Conservation (phyloP, 1,140 invertebrate genomes). For the Oncopeltus fasciatus region DNA sequence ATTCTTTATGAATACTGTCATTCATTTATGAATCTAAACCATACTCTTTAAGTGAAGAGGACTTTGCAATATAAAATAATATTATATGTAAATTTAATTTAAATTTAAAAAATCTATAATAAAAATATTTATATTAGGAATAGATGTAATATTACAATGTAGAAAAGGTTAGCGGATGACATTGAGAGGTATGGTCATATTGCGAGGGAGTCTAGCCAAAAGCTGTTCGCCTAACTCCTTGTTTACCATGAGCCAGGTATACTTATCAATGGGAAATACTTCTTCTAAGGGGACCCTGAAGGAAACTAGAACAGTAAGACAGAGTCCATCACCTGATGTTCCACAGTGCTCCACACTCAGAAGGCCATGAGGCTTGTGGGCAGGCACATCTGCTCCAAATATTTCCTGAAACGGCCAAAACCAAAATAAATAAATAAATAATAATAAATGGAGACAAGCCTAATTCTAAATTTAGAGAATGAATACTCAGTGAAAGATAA, state of each 20-base stretch:
- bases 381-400: conserved; percentile 71
- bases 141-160: too few species aligned
- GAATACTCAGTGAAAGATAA: too few species aligned
- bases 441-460: too few species aligned
- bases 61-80: too few species aligned
- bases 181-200: conserved; percentile 63
- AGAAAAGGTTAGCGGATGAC: conserved; percentile 68
- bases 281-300: conserved; percentile 73
- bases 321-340: conserved; percentile 54
- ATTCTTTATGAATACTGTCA: too few species aligned
- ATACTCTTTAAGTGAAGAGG: too few species aligned
- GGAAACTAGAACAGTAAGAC: conserved; percentile 69
- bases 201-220: conserved; percentile 49
- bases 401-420: conserved; percentile 43
- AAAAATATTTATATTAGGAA: too few species aligned
- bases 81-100: too few species aligned
- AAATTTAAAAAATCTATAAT: too few species aligned
- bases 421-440: too few species aligned
- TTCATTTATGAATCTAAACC: too few species aligned
- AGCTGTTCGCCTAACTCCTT: conserved; percentile 52
- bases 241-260: conserved; percentile 69
- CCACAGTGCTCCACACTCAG: conserved; percentile 46
- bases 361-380: conserved; percentile 70
- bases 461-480: too few species aligned
- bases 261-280: conserved; percentile 70